These are phyloP conservation scores for Troglohyphantes excavatus DNA, from an alignment of 2,888 invertebrate species.

Conservation along the genomic window DNA sequence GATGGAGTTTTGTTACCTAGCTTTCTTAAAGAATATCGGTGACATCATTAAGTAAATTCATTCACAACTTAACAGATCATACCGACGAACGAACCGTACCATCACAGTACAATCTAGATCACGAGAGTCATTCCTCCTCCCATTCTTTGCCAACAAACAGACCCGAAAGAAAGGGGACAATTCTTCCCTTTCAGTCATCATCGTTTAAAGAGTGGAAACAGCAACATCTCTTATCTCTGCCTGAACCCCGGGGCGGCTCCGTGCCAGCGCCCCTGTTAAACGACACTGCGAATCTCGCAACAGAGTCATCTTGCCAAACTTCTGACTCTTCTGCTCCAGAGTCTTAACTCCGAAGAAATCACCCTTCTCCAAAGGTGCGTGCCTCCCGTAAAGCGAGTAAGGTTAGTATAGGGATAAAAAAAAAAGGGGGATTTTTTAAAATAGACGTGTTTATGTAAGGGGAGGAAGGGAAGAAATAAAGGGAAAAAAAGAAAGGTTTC, in stretches of 20 bases:
- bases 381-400: constrained; percentile 30
- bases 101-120: constrained; percentile 12
- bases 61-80: no score
- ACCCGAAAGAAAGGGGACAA: constrained; percentile 18
- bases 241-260: constrained; percentile 32
- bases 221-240: constrained; percentile 37
- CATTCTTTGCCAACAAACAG: constrained; percentile 16
- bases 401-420: neutral
- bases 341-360: neutral
- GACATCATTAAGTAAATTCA: no score
- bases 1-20: no score
- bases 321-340: constrained; percentile 21
- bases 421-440: constrained; percentile 47
- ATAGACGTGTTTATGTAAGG: constrained; percentile 73
- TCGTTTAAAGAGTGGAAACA: constrained; percentile 16
- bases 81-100: neutral
- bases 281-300: constrained; percentile 45
- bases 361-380: neutral
- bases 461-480: constrained; percentile 7
- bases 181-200: constrained; percentile 36
- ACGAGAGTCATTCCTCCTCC: neutral
- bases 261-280: constrained; percentile 55
- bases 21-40: no score
- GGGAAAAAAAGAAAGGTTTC: constrained; percentile 21
- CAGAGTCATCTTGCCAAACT: constrained; percentile 12